phyloP scores from a whole-genome alignment of 2,888 invertebrate species.

The Teleogryllus oceanicus region DNA sequence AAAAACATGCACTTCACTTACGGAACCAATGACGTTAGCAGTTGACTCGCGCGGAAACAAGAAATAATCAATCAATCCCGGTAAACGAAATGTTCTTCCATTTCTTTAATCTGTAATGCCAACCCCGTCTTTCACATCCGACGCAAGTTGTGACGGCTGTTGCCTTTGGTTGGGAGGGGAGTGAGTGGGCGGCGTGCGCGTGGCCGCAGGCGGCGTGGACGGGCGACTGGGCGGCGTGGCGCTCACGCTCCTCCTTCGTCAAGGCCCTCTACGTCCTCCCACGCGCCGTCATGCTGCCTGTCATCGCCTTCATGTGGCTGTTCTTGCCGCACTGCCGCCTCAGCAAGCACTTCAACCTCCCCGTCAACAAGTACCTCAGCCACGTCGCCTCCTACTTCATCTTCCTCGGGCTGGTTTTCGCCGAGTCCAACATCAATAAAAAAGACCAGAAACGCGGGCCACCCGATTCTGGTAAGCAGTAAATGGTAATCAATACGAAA shows the following conservation, averaged over 20 bases:
- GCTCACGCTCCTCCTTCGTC: constrained; percentile 48
- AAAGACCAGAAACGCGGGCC: constrained; percentile 56
- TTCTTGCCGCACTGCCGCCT: constrained; percentile 49
- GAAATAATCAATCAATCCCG: too few relatives aligned
- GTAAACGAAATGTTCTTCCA: background rate
- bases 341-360: constrained; percentile 58
- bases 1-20: too few relatives aligned
- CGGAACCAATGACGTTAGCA: too few relatives aligned
- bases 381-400: constrained; percentile 63
- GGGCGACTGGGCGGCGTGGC: constrained; percentile 60
- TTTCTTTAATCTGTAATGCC: too few relatives aligned
- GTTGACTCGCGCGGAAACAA: too few relatives aligned
- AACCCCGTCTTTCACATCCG: background rate
- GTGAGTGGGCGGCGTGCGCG: too few relatives aligned
- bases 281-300: constrained; percentile 49
- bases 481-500: too few relatives aligned
- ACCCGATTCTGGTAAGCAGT: constrained; percentile 53
- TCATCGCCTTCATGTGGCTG: constrained; percentile 49
- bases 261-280: constrained; percentile 48
- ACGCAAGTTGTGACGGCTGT: background rate
- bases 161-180: too few relatives aligned
- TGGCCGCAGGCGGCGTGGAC: constrained; percentile 56
- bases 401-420: constrained; percentile 61
- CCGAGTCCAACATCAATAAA: constrained; percentile 60
- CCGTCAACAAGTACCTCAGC: constrained; percentile 69